A percentile compares a stretch with the other conserved stretches of the same genome.
Evolutionary conservation across 1,140 invertebrate genomes (phyloP).

Genomic region (Parasteatoda tepidariorum): DNA sequence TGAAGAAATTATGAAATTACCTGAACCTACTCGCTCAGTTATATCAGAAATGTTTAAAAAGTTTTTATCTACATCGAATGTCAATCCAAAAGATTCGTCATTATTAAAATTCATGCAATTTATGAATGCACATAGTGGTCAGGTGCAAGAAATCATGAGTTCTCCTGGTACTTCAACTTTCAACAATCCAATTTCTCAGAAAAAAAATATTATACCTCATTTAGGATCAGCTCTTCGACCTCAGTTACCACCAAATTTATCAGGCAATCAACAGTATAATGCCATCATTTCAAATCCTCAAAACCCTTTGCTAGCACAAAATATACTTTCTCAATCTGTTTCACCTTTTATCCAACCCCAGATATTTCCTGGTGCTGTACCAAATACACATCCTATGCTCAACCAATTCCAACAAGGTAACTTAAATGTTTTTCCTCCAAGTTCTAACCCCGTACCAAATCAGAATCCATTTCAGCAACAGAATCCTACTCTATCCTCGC

Average conservation of each 20-base stretch:
- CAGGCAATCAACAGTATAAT: not conserved
- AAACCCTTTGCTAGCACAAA: not conserved
- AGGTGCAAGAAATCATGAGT: not conserved
- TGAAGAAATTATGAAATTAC: slow-evolving; percentile 22
- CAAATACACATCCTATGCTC: not conserved
- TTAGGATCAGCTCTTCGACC: not conserved
- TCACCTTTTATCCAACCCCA: not conserved
- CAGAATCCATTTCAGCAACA: not conserved
- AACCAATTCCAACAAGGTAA: not conserved
- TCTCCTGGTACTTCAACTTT: not conserved
- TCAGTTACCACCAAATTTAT: not conserved
- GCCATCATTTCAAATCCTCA: not conserved
- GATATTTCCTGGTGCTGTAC: not conserved
- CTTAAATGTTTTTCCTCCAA: not conserved
- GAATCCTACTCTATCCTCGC: not conserved
- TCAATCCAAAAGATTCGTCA: not conserved
- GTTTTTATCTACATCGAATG: not conserved
- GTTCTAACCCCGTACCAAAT: not conserved
- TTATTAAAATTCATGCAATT: slow-evolving; percentile 27
- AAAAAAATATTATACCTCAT: not conserved
- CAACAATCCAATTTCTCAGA: not conserved
- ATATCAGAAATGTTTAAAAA: slow-evolving; percentile 12
- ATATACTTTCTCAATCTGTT: not conserved
- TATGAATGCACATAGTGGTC: slow-evolving; percentile 1
- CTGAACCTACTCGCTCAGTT: not conserved